Percentiles rank a stretch among this genome's conserved stretches.
phyloP scores from a whole-genome alignment of 92 coral and sea anemone genomes.

The Paragorgia papillata region DNA sequence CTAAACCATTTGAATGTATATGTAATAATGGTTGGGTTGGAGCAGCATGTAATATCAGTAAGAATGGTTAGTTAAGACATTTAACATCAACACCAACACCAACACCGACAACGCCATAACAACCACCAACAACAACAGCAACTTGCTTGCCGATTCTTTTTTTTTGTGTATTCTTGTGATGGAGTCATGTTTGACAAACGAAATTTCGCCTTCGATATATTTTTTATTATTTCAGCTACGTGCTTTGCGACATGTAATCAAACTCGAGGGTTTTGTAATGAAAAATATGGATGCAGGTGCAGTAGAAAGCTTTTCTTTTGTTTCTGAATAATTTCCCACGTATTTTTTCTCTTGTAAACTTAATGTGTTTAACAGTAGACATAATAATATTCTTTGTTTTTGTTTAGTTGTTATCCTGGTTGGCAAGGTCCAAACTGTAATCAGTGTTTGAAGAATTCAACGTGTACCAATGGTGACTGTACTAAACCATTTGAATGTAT shows the following conservation, averaged over 20 bases:
- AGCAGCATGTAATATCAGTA: conserved; percentile 7
- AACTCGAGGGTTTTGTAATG: too few species aligned
- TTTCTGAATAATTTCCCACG: neutral
- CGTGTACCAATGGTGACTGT: conserved; percentile 28
- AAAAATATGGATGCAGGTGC: too few species aligned
- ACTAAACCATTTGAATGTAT: conserved; percentile 31
- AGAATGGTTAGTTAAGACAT: neutral
- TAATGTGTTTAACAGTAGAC: neutral
- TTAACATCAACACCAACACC: too few species aligned
- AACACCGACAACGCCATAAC: too few species aligned
- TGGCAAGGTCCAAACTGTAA: conserved; percentile 39
- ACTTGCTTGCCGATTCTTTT: too few species aligned
- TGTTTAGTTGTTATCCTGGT: conserved; percentile 10
- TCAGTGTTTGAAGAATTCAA: neutral
- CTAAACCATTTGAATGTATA: conserved; percentile 31
- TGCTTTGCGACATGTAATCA: too few species aligned
- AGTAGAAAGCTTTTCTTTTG: too few species aligned
- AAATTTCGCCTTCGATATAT: too few species aligned
- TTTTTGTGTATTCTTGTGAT: too few species aligned
- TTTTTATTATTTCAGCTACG: too few species aligned
- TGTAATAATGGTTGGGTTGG: conserved; percentile 19
- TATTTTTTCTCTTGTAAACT: neutral
- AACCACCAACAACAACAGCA: too few species aligned
- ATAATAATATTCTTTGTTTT: neutral
- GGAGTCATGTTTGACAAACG: too few species aligned